Percentiles rank a stretch among this genome's conserved stretches.
Evolutionary conservation across 2,888 invertebrate species (phyloP).

Genomic region (Micoletzkya japonica): DNA sequence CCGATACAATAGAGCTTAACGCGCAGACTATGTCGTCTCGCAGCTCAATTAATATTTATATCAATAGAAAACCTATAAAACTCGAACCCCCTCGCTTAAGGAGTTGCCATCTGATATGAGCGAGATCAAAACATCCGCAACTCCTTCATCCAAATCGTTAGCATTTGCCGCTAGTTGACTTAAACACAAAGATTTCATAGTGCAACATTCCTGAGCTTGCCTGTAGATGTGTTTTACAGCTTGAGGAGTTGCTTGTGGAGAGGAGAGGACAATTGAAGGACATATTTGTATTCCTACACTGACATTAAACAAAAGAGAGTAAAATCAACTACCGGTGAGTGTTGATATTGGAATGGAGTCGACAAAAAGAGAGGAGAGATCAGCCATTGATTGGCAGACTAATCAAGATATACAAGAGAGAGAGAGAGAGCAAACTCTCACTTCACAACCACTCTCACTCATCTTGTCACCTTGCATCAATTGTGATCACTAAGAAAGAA

Average conservation of each 20-base stretch:
- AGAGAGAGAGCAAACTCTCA: conserved; percentile 9
- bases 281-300: conserved; percentile 19
- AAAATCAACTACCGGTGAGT: conserved; percentile 3
- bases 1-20: conserved; percentile 8
- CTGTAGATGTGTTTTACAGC: conserved; percentile 29
- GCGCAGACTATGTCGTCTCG: conserved; percentile 12
- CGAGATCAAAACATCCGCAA: conserved; percentile 19
- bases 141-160: conserved; percentile 29
- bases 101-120: conserved; percentile 25
- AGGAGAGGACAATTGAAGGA: conserved; percentile 24
- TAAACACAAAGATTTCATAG: background rate
- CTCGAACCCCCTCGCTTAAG: conserved; percentile 16
- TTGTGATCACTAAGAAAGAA: no score
- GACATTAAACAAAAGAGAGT: background rate
- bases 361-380: conserved; percentile 11
- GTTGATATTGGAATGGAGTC: conserved; percentile 24
- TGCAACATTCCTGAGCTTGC: background rate
- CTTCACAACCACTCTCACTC: no score
- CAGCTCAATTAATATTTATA: background rate
- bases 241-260: conserved; percentile 22
- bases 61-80: background rate
- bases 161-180: conserved; percentile 30
- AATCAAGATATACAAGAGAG: background rate
- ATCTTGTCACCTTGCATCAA: no score
- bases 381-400: background rate